Base-by-base conservation (phyloP, 2,113 vertebrate species). In the Hypanus sabinus region DNA sequence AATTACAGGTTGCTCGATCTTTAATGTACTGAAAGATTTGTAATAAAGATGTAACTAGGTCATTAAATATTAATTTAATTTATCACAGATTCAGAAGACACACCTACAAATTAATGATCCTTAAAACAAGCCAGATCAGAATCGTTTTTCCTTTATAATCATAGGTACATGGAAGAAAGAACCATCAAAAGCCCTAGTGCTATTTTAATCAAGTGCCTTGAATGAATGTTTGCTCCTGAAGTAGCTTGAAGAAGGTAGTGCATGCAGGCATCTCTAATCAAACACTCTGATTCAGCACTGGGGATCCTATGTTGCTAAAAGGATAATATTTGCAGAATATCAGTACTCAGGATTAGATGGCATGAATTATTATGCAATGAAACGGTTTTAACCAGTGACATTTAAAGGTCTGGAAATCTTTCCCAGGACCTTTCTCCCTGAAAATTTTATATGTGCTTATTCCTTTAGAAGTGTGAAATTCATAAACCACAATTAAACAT, bases 31-130 rank as follows among this genome's bases (percentile, higher is more conserved):
- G 55, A 55, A 83, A 83, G 22, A 20, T 83, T 36, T 18, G 55
- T 24, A 27, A 83, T 83, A 57, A 83, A 83, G 38, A 83, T 55
- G 46, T 83, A 85, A 85, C 24, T 46, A 85, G 81, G 46, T 27
- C 46, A 57, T 85, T 57, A 24, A 60, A 57, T 83, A 83, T 83
- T 83, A 38, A 83, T 85, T 57, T 85, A 24, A 57, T 85, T 57
- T 57, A 27, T 57, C 20, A 85, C 46, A 60, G 79, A 81, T 20
- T 6, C 36, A 46, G 81, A 85, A 24, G 81, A 22, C 36, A 57
- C 81, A 85, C 20, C 38, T 85, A 85, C 55, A 60, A 85, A 85
- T 85, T 60, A 85, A 85, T 60, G 81, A 57, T 46, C 57, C 83
- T 88, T 14, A 88, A 88, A 30, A 88, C 55, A 62, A 57, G 83